Evolutionary conservation across 1,140 invertebrate genomes (phyloP).

Genomic region (Holotrichia oblita): DNA sequence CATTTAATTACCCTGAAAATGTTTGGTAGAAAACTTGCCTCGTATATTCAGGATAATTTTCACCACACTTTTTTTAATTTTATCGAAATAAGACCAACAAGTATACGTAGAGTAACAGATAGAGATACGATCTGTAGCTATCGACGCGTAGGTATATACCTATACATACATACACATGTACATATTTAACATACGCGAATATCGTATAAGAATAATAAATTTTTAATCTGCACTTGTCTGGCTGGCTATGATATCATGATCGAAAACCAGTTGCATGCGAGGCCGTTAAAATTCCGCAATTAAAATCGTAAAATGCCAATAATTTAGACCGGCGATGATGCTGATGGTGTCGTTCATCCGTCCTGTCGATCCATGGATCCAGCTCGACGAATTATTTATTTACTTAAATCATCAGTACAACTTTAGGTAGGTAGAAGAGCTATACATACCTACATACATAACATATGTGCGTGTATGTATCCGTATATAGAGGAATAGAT

Average conservation of each 20-base stretch:
- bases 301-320: slow-evolving; percentile 25
- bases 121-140: too few species aligned
- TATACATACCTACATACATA: background rate
- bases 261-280: slow-evolving; percentile 9
- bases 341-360: background rate
- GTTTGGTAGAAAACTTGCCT: too few species aligned
- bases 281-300: slow-evolving; percentile 30
- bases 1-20: too few species aligned
- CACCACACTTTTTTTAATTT: too few species aligned
- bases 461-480: background rate
- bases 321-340: background rate
- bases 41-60: too few species aligned
- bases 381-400: background rate
- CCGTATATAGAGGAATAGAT: background rate
- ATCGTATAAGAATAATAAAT: background rate
- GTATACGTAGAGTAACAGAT: too few species aligned
- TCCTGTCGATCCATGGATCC: background rate
- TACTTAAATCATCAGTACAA: slow-evolving; percentile 8
- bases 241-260: background rate
- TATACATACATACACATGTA: too few species aligned
- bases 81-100: too few species aligned
- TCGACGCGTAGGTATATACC: too few species aligned
- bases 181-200: background rate
- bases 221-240: slow-evolving; percentile 1
- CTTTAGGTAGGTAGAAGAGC: background rate